phyloP scores from a whole-genome alignment of 2,888 invertebrate genomes.

The Amblyjoppa fuscipennis region DNA sequence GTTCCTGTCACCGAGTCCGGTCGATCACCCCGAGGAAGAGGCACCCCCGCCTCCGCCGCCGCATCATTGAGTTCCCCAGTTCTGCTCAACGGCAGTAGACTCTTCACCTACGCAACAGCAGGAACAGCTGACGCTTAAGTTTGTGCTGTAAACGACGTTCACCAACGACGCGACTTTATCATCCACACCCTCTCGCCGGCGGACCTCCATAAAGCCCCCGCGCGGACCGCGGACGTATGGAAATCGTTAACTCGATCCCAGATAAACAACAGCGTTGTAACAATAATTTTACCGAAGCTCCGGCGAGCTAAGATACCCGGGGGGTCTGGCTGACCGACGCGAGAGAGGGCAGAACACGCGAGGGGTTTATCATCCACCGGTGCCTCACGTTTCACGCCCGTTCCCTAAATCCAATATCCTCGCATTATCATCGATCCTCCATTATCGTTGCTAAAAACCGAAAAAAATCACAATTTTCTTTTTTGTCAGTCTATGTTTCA shows the following conservation, averaged over 20 bases:
- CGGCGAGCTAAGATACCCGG: slow-evolving; percentile 30
- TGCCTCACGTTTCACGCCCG: slow-evolving; percentile 39
- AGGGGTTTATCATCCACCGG: slow-evolving; percentile 46
- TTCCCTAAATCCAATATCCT: slow-evolving; percentile 1
- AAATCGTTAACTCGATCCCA: slow-evolving; percentile 38
- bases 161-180: slow-evolving; percentile 1
- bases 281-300: slow-evolving; percentile 9
- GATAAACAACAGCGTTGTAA: slow-evolving; percentile 4
- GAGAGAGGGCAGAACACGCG: slow-evolving; percentile 45
- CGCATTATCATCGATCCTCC: slow-evolving; percentile 2
- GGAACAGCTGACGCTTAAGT: slow-evolving; percentile 32
- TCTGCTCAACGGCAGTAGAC: neutral
- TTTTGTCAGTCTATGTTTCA: neutral
- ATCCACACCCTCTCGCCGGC: slow-evolving; percentile 15
- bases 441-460: neutral
- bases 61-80: slow-evolving; percentile 79
- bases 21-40: slow-evolving; percentile 93
- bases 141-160: slow-evolving; percentile 12
- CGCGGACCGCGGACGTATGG: slow-evolving; percentile 1
- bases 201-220: neutral
- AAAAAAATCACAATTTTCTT: neutral
- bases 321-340: slow-evolving; percentile 18
- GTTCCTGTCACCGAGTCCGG: slow-evolving; percentile 94
- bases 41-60: slow-evolving; percentile 82
- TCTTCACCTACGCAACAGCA: slow-evolving; percentile 10